Conservation (phyloP, 2,797 vertebrate genomes). For the Eidolon dupreanum region DNA sequence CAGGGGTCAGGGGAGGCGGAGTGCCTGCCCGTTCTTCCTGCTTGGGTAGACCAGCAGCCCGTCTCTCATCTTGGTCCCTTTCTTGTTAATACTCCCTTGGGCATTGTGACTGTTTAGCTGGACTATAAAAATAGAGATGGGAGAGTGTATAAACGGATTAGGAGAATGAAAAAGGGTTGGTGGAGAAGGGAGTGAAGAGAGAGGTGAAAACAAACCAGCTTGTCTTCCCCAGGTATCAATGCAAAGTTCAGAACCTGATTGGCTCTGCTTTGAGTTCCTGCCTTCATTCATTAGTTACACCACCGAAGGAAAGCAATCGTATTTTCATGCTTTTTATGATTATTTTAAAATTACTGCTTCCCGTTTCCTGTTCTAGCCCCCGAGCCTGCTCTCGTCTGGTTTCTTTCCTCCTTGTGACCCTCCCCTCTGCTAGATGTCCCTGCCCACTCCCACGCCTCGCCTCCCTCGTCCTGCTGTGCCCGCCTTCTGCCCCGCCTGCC, state of each 20-base stretch:
- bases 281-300: background rate
- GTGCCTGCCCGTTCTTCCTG: rapidly evolving
- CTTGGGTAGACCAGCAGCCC: rapidly evolving
- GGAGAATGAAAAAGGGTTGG: background rate
- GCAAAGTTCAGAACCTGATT: background rate
- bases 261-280: background rate
- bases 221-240: background rate
- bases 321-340: background rate
- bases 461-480: background rate
- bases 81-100: background rate
- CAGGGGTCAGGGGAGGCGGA: background rate
- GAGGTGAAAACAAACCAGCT: background rate
- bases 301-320: background rate
- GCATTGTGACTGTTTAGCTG: rapidly evolving
- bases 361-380: background rate
- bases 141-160: background rate
- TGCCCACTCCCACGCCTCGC: rapidly evolving
- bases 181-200: background rate
- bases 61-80: no score
- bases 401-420: background rate
- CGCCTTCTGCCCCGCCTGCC: slow-evolving; percentile 16
- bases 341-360: background rate
- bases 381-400: background rate
- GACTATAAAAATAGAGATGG: background rate
- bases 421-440: background rate